These are phyloP conservation scores for Lepus americanus DNA, from an alignment of 2,113 vertebrate species.

Conservation along the genomic window DNA sequence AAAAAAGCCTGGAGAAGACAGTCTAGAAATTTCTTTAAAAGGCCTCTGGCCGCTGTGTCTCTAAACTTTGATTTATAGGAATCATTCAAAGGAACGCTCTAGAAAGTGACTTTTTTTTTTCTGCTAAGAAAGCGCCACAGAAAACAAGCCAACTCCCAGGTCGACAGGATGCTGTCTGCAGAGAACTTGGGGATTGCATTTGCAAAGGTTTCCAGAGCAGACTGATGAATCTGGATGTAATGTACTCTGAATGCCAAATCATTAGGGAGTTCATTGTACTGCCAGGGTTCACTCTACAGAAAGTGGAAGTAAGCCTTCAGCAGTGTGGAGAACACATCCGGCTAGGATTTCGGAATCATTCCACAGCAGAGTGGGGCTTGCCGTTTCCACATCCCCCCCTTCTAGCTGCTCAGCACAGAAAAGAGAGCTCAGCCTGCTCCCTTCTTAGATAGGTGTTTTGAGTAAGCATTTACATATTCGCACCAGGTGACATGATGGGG, in stretches of 20 bases:
- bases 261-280: neutral
- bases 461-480: neutral
- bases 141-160: conserved; percentile 67
- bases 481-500: fast-evolving
- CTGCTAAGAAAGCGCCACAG: conserved; percentile 51
- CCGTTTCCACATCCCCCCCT: neutral
- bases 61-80: conserved; percentile 69
- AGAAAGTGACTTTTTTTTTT: conserved; percentile 25
- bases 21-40: conserved; percentile 67
- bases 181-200: conserved; percentile 53
- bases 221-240: conserved; percentile 1
- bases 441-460: neutral
- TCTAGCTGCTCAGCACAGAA: neutral
- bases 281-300: neutral
- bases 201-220: conserved; percentile 60
- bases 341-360: neutral
- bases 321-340: fast-evolving
- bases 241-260: neutral
- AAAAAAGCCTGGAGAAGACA: conserved; percentile 74
- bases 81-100: conserved; percentile 59
- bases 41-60: conserved; percentile 52
- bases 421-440: neutral
- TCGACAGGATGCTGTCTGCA: conserved; percentile 13
- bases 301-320: neutral
- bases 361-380: neutral